Base-by-base conservation (phyloP, 2,888 invertebrate species). In the Lacanobia oleracea region DNA sequence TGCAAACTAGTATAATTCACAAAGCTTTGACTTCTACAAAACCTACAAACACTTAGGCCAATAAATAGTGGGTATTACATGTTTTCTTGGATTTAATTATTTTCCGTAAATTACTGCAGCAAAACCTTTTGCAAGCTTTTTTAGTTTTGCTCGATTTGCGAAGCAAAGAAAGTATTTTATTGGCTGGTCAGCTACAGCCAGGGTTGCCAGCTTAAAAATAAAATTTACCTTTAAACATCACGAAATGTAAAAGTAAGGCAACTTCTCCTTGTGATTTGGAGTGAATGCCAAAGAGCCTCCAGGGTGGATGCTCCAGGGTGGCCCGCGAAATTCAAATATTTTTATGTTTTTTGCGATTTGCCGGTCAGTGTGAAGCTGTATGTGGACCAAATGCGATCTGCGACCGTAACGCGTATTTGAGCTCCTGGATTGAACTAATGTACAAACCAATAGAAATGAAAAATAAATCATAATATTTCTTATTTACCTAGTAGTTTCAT, bases 1-100 rank as follows among this genome's bases (percentile, higher is more conserved):
- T 56, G 18, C 59, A 63, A 74, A 76, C 69, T 69, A 61, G 14
- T 59, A 71, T 50, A 67, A 66, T 75, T 53, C 63, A 81, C 77
- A 59, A 74, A 43, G 50, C 61, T 67, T 27, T 72, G 59, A 37
- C 53, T 72, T 67, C 14, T 67, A 75, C 65, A 68, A 74, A 75
- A 66, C 23, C 63, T 74, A 72, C 54, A 61, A 75, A 68, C 69
- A 73, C 79, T 62, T 66, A 74, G 1, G 65, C 56, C 54, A 69
- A 12, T 74, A 57, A 53, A 61, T 37, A 33, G 33, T 33, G 6
- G 51, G 50, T 53, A 69, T 74, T 72, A 67, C 33, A 77, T 70
- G 61, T 76, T 75, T 69, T 71, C 51, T 48, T 67, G 16, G 62
- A 75, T 71, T 74, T 18, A 62, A 68, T 21, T 72, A 59, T 66